These are phyloP conservation scores for Rhinichthys osculus DNA, from an alignment of 2,797 vertebrate genomes.

Conservation along the genomic window DNA sequence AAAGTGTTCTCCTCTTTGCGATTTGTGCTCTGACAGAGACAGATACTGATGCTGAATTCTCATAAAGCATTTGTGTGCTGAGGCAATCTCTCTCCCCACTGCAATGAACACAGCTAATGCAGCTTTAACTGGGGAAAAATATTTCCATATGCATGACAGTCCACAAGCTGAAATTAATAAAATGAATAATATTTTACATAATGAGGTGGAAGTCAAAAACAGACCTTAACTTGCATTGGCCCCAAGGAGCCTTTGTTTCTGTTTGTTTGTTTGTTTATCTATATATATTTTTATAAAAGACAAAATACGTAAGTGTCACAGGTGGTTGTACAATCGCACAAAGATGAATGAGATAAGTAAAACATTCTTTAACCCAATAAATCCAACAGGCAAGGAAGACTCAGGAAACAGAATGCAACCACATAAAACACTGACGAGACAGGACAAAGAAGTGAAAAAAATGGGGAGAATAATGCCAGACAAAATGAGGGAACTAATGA, in stretches of 20 bases:
- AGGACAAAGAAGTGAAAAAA: too few relatives aligned
- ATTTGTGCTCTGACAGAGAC: slow-evolving; percentile 46
- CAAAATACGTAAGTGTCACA: not conserved
- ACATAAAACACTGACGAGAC: too few relatives aligned
- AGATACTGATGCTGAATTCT: slow-evolving; percentile 49
- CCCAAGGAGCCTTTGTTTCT: not conserved
- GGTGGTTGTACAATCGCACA: not conserved
- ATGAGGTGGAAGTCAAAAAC: slow-evolving; percentile 24
- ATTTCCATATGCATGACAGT: slow-evolving; percentile 34
- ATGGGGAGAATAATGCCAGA: not conserved
- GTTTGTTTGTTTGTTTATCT: too few relatives aligned
- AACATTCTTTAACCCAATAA: not conserved
- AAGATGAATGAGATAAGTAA: not conserved
- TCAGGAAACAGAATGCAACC: not conserved
- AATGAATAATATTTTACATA: slow-evolving; percentile 45
- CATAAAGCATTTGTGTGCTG: slow-evolving; percentile 51
- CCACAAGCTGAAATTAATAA: slow-evolving; percentile 34
- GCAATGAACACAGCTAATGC: slow-evolving; percentile 38
- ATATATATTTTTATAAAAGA: not conserved
- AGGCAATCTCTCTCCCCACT: slow-evolving; percentile 41
- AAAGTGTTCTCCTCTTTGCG: slow-evolving; percentile 45
- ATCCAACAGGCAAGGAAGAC: not conserved
- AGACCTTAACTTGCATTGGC: slow-evolving; percentile 29
- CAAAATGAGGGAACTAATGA: not conserved
- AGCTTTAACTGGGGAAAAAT: slow-evolving; percentile 26